phyloP scores from a whole-genome alignment of 2,113 vertebrate genomes.

The Leucoraja erinaceus region DNA sequence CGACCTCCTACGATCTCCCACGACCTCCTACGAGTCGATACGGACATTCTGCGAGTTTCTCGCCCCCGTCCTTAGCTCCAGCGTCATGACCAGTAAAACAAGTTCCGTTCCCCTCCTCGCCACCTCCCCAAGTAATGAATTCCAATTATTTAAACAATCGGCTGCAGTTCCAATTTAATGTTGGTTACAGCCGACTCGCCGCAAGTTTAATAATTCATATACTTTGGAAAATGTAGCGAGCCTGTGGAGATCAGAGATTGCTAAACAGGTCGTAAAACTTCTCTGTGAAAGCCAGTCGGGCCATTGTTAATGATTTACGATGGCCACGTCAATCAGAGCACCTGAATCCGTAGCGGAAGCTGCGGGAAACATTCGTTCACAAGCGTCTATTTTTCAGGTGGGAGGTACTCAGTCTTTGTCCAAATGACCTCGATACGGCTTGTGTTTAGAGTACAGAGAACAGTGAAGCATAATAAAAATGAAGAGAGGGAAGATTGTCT shows the following conservation, averaged over 20 bases:
- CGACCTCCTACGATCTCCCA: too few relatives aligned
- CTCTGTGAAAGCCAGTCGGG: background rate
- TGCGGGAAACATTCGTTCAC: background rate
- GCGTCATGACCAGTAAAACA: too few relatives aligned
- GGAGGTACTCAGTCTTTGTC: background rate
- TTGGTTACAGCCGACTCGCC: background rate
- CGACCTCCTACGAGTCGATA: too few relatives aligned
- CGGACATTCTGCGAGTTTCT: too few relatives aligned
- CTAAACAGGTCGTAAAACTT: conserved; percentile 24
- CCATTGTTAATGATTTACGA: conserved; percentile 22
- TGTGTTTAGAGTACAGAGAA: background rate
- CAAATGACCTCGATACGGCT: conserved; percentile 16
- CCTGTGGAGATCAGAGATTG: conserved; percentile 7
- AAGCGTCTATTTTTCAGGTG: conserved; percentile 16
- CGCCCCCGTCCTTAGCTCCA: too few relatives aligned
- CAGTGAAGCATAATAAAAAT: background rate
- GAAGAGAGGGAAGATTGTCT: background rate
- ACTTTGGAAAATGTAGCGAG: background rate
- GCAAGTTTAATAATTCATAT: background rate
- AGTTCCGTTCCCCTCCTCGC: too few relatives aligned
- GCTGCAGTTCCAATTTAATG: background rate
- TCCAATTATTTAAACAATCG: background rate
- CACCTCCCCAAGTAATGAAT: background rate
- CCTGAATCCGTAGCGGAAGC: background rate
- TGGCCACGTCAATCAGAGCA: background rate